Conservation (phyloP, 1,140 invertebrate genomes). For the Catajapyx aquilonaris region DNA sequence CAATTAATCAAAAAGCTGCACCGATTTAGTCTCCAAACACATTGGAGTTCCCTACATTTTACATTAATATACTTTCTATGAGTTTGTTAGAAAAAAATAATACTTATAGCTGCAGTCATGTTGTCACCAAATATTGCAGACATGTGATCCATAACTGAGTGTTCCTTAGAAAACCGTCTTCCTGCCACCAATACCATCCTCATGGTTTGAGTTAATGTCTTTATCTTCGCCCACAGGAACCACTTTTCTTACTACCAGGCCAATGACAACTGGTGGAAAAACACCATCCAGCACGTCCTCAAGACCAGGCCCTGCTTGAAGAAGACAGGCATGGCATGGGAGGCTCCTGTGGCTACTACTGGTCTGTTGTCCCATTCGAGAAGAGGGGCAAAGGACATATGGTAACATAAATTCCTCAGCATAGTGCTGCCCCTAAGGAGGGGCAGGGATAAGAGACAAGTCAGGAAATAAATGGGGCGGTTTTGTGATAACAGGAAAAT, state of each 20-base stretch:
- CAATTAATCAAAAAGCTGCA: too few species aligned
- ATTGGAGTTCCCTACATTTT: too few species aligned
- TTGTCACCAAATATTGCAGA: not conserved
- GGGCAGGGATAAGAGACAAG: too few species aligned
- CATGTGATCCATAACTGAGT: slow-evolving; percentile 1
- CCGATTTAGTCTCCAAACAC: too few species aligned
- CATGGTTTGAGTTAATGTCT: not conserved
- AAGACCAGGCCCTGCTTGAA: slow-evolving; percentile 76
- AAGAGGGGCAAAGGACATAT: too few species aligned
- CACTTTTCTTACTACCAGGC: slow-evolving; percentile 68
- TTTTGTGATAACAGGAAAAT: too few species aligned
- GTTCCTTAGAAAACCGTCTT: not conserved
- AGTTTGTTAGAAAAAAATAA: too few species aligned
- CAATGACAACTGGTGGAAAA: slow-evolving; percentile 75
- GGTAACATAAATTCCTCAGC: too few species aligned
- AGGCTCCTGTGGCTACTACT: slow-evolving; percentile 67
- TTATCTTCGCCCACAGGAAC: slow-evolving; percentile 29
- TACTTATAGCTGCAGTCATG: too few species aligned
- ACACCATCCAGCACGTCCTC: slow-evolving; percentile 66
- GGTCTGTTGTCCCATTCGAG: slow-evolving; percentile 48
- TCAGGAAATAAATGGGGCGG: too few species aligned
- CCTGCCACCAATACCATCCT: not conserved
- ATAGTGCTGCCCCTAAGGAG: too few species aligned
- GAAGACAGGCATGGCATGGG: slow-evolving; percentile 58
- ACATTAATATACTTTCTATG: too few species aligned